Evolutionary conservation across 1,140 invertebrate species (phyloP).

Genomic region (Leptestheria dahalacensis): DNA sequence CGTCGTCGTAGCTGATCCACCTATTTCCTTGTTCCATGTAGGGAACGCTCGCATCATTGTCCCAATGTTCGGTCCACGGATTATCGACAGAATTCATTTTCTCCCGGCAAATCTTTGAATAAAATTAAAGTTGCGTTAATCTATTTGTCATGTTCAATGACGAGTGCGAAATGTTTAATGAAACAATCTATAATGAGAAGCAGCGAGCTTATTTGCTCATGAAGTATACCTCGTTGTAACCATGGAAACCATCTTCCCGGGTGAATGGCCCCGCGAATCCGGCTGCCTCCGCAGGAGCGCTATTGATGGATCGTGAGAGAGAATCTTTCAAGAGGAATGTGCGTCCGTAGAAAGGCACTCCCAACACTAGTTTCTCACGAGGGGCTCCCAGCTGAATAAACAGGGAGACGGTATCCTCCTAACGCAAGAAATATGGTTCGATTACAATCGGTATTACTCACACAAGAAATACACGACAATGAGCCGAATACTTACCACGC

Average conservation of each 20-base stretch:
- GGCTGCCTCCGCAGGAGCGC: slow-evolving; percentile 30
- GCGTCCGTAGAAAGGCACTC: slow-evolving; percentile 67
- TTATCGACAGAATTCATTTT: slow-evolving; percentile 8
- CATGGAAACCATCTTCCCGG: slow-evolving; percentile 63
- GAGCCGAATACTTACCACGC: slow-evolving; percentile 37
- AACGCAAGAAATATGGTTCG: slow-evolving; percentile 1
- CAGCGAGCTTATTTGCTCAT: background rate
- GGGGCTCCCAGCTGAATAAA: slow-evolving; percentile 41
- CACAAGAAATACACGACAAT: background rate
- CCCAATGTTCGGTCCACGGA: slow-evolving; percentile 41
- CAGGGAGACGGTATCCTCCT: slow-evolving; percentile 20
- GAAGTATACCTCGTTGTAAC: slow-evolving; percentile 61
- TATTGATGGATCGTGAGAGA: slow-evolving; percentile 24
- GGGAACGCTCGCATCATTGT: slow-evolving; percentile 39
- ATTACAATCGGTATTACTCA: too few species aligned
- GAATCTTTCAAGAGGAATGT: slow-evolving; percentile 44
- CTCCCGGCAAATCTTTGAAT: slow-evolving; percentile 23
- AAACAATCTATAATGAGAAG: too few species aligned
- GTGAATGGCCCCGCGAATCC: slow-evolving; percentile 62
- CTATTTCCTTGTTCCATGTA: slow-evolving; percentile 38
- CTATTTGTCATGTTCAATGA: background rate
- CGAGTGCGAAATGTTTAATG: too few species aligned
- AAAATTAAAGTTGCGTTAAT: background rate
- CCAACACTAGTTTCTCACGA: slow-evolving; percentile 58
- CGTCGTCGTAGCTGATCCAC: slow-evolving; percentile 47